Percentiles rank a stretch among this genome's conserved stretches.
Evolutionary conservation across 1,140 invertebrate species (phyloP).

Genomic region (Scylla paramamosain): DNA sequence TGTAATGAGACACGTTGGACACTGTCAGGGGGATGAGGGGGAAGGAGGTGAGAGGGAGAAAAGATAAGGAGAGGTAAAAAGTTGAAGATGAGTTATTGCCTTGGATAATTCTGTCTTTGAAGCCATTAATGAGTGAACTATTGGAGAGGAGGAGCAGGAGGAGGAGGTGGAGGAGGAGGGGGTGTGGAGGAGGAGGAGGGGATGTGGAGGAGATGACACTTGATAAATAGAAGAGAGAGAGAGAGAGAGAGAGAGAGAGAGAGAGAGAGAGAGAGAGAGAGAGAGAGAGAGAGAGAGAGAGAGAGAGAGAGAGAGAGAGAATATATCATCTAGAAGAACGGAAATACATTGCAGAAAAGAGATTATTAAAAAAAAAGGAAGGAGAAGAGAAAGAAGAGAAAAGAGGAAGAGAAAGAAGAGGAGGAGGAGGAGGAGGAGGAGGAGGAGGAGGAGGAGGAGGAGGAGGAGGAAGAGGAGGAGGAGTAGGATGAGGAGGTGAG

Average conservation of each 20-base stretch:
- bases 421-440: no score
- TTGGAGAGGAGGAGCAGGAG: background rate
- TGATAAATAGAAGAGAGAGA: background rate
- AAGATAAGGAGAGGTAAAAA: background rate
- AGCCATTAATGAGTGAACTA: slow-evolving; percentile 14
- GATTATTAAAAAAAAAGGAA: no score
- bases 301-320: slow-evolving; percentile 17
- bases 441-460: background rate
- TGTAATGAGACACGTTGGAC: no score
- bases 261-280: background rate
- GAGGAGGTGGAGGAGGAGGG: background rate
- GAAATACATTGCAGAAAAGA: no score
- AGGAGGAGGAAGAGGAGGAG: background rate
- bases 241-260: background rate
- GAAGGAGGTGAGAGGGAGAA: background rate
- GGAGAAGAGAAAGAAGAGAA: background rate
- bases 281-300: background rate
- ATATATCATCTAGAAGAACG: no score
- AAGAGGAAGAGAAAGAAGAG: background rate
- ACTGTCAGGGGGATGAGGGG: no score
- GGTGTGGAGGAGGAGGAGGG: background rate
- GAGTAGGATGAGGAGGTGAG: no score
- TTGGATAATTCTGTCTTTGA: background rate
- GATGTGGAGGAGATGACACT: background rate
- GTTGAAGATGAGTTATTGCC: background rate